A percentile compares a stretch with the other conserved stretches of the same genome.
Conservation (phyloP, 2,113 vertebrate genomes). For the Seriola rivoliana region DNA sequence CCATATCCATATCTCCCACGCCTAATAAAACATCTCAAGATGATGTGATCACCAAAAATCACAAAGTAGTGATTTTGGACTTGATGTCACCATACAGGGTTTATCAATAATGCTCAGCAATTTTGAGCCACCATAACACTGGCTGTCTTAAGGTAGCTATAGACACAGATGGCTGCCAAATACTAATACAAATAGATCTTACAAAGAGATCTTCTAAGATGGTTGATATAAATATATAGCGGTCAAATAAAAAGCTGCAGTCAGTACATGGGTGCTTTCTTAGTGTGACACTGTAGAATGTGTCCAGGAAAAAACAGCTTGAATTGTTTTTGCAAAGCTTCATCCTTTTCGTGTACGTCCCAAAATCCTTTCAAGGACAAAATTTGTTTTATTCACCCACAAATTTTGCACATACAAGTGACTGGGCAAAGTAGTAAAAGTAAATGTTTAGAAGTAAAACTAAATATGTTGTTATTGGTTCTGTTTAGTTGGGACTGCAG, state of each 20-base stretch:
- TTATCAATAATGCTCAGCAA: not conserved
- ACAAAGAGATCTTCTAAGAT: not conserved
- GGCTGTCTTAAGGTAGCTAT: not conserved
- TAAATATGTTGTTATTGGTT: not conserved
- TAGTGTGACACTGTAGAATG: not conserved
- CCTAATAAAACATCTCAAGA: not conserved
- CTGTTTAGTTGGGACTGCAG: not conserved
- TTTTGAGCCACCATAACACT: not conserved
- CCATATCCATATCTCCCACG: too few relatives aligned
- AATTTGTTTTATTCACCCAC: not conserved
- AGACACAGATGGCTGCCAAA: not conserved
- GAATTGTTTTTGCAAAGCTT: constrained; percentile 12
- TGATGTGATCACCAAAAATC: not conserved
- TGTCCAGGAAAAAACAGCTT: constrained; percentile 2
- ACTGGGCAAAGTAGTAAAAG: not conserved
- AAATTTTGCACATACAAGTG: not conserved
- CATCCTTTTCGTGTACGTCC: not conserved
- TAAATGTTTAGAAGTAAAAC: not conserved
- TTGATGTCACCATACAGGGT: not conserved
- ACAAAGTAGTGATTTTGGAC: not conserved
- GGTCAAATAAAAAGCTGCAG: not conserved
- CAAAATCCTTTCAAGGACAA: not conserved
- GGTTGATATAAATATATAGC: not conserved
- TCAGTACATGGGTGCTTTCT: not conserved
- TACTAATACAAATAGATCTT: not conserved